Conservation (phyloP, 2,113 vertebrate genomes). For the Silurus meridionalis region DNA sequence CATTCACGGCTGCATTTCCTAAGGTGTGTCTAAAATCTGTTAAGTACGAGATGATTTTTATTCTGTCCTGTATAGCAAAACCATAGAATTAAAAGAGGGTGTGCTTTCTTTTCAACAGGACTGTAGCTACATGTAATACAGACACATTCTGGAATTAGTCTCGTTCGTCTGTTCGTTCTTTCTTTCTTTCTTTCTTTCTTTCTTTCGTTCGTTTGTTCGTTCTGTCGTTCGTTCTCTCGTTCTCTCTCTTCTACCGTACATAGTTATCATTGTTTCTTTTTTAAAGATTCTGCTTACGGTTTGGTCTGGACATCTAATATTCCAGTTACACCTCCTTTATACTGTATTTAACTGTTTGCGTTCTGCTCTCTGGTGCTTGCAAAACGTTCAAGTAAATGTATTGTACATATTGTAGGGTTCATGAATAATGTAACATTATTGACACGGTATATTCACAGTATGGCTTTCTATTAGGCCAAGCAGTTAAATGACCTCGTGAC, state of each 20-base stretch:
- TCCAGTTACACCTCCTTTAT: not conserved
- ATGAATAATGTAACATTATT: not conserved
- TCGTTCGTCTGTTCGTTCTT: no score
- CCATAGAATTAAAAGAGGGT: no score
- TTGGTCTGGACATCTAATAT: not conserved
- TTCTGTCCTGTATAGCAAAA: no score
- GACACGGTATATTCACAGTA: not conserved
- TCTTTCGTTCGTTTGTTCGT: no score
- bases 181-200: no score
- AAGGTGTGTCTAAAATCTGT: no score
- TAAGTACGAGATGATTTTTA: no score
- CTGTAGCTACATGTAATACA: no score
- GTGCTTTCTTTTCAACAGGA: no score
- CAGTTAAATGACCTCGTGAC: slow-evolving; percentile 13
- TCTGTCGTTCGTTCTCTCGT: no score
- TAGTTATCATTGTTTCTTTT: not conserved
- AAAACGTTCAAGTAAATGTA: not conserved
- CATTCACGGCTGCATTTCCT: no score
- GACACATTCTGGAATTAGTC: no score
- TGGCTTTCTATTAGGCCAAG: slow-evolving; percentile 30
- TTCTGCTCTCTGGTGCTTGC: not conserved
- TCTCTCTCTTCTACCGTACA: not conserved
- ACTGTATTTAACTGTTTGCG: not conserved
- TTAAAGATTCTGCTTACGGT: not conserved
- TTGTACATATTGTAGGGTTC: not conserved